Evolutionary conservation across 30 jellyfish, hydroid and myxozoan genomes (phyloP).

Genomic region (Sanderia malayensis): DNA sequence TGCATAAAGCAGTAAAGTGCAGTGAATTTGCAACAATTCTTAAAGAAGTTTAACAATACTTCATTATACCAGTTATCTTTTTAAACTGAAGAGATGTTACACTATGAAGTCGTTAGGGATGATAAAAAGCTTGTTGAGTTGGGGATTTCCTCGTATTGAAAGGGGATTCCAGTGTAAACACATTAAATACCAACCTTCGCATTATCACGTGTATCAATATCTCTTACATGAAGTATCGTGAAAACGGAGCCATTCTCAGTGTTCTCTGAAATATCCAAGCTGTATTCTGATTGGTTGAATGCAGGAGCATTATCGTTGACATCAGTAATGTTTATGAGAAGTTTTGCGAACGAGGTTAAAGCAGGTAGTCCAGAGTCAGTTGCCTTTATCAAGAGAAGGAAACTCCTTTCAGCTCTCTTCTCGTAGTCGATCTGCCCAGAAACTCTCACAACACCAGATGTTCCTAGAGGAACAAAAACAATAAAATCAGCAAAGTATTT

Average conservation of each 20-base stretch:
- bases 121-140: no score
- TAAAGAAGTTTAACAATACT: no score
- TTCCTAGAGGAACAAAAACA: constrained; percentile 43
- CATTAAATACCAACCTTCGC: constrained; percentile 29
- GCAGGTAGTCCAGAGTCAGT: constrained; percentile 66
- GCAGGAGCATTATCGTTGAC: constrained; percentile 88
- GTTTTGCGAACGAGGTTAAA: constrained; percentile 40
- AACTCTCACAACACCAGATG: constrained; percentile 64
- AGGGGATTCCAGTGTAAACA: background rate
- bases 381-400: constrained; percentile 20
- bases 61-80: no score
- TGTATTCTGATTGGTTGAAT: constrained; percentile 40
- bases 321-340: constrained; percentile 61
- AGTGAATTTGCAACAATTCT: no score
- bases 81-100: no score
- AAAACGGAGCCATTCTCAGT: constrained; percentile 41
- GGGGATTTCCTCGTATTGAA: no score
- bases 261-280: constrained; percentile 54
- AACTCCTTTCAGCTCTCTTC: background rate
- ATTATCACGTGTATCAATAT: constrained; percentile 44
- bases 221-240: constrained; percentile 55
- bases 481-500: no score
- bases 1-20: no score
- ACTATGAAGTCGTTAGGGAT: no score
- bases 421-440: constrained; percentile 60